Evolutionary conservation across 1,140 invertebrate genomes (phyloP).

Genomic region (Zeugodacus cucurbitae): DNA sequence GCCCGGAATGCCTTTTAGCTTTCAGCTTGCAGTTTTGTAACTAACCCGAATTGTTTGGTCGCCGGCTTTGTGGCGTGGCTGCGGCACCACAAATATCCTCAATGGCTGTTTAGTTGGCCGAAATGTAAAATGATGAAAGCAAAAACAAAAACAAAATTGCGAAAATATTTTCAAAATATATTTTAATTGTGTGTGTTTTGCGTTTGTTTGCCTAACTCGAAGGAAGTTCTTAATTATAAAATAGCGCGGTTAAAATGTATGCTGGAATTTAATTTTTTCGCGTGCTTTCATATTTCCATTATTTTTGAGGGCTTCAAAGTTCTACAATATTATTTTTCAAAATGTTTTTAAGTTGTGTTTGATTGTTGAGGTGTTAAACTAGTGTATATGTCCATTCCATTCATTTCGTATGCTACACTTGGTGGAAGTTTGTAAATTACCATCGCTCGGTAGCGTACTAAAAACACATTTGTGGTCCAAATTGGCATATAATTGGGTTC

Average conservation of each 20-base stretch:
- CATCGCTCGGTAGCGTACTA: too few relatives aligned
- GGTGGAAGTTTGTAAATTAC: too few relatives aligned
- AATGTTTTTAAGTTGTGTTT: too few relatives aligned
- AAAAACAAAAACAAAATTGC: background rate
- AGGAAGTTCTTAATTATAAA: background rate
- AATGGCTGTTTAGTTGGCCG: background rate
- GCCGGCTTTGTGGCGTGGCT: background rate
- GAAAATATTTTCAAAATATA: background rate
- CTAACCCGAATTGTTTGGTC: slow-evolving; percentile 17
- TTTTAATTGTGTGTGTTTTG: background rate
- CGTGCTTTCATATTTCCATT: too few relatives aligned
- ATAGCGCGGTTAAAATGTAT: background rate
- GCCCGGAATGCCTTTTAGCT: background rate
- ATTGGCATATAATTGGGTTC: too few relatives aligned
- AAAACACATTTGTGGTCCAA: too few relatives aligned
- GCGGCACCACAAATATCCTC: background rate
- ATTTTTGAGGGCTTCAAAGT: too few relatives aligned
- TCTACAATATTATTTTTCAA: too few relatives aligned
- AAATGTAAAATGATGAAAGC: background rate
- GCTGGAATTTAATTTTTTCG: background rate
- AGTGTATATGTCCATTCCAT: too few relatives aligned
- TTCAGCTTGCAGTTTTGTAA: background rate
- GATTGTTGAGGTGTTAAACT: too few relatives aligned
- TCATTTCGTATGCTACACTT: too few relatives aligned
- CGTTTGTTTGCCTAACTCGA: background rate